Evolutionary conservation across 2,113 vertebrate species (phyloP), one percentile per base, ranked within the genome.

Genomic region (Epinephelus lanceolatus): DNA sequence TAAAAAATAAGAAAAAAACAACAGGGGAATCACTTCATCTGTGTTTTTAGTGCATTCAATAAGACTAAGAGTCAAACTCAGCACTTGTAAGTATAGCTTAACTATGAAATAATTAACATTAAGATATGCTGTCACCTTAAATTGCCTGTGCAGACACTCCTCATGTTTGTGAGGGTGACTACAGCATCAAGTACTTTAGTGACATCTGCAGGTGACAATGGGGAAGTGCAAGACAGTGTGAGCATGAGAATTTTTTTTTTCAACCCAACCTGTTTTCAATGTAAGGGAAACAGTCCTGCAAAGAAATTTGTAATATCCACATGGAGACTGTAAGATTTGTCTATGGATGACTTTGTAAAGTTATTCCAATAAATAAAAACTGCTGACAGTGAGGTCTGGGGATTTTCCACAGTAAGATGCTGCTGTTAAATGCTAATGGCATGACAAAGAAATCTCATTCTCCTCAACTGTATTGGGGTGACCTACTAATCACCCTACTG

Each of bases 181-280:
- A 7, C 9, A 37, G 15, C 40, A 17, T 51, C 52, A 69, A 42
- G 47, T 40, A 5, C 33, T 81, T 47, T 63, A 75, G 45, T 52
- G 70, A 67, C 63, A 60, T 66, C 86, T 71, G 19, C 8, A 18
- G 78, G 69, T 11, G 53, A 6, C 11, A 65, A 55, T 30, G 18
- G 15, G 3, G 18, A 67, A 60, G 6, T 66, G 62, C 57, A 78
- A 37, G 14, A 71, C 2, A 7, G 4, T 13, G 23, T 45, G 12
- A 6, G 2, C 2, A 19, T 33, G 6, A 45, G 5, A 6, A 21
- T 30, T 30, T 57, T 59, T 45, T 77, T 53, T 13, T 19, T 33
- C 2, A 40, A 19, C 8, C 25, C 65, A 25, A 11, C 25, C 19
- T 19, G 17, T 30, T 18, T 51, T 40, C 47, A 71, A 4, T 27